phyloP scores from a whole-genome alignment of 2,113 vertebrate genomes.

The Chauna torquata region DNA sequence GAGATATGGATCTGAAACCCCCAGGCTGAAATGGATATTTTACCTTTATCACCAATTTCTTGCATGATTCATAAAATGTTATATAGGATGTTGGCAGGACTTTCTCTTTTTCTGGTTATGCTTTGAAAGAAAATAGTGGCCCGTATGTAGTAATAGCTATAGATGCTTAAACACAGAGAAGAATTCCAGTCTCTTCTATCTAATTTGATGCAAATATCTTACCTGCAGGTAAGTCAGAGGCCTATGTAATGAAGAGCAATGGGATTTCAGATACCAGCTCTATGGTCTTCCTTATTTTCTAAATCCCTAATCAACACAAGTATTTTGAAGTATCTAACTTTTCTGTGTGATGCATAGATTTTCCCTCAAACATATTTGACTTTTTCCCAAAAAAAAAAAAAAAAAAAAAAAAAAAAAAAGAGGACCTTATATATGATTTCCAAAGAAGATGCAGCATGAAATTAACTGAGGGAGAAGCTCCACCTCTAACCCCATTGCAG shows the following conservation, averaged over 20 bases:
- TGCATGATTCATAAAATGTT: constrained; percentile 36
- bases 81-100: neutral
- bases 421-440: neutral
- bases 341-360: neutral
- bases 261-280: neutral
- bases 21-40: neutral
- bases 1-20: neutral
- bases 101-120: neutral
- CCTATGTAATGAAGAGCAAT: neutral
- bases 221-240: neutral
- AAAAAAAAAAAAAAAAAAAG: neutral
- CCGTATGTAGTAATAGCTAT: neutral
- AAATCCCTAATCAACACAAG: neutral
- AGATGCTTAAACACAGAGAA: neutral
- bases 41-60: constrained; percentile 9
- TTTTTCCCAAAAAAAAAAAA: neutral
- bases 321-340: neutral
- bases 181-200: neutral
- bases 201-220: neutral
- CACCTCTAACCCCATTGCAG: neutral
- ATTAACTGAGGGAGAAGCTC: neutral
- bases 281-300: neutral
- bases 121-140: neutral
- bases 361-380: neutral
- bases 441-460: neutral